Base-by-base conservation (phyloP, 2,888 invertebrate genomes). In the Flexamia atlantica region DNA sequence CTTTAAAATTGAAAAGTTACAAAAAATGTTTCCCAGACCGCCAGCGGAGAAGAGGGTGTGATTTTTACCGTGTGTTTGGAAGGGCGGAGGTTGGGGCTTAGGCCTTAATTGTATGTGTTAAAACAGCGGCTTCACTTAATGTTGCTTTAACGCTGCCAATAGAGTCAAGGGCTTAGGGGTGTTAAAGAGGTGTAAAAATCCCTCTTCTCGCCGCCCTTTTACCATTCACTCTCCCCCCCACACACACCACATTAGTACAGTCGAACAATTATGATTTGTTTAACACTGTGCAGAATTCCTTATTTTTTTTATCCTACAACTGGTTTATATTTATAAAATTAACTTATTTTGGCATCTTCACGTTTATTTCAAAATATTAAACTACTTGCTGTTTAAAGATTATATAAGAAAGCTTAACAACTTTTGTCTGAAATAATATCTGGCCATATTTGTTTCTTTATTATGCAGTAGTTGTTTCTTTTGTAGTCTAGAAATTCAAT, bases 141-240 rank as follows among this genome's bases (percentile, higher is more conserved):
- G 79, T 79, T 79, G 79, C 79, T 79, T 79, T 79, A 79, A 25
- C 53, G 36, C 79, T 32, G 57, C 79, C 79, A 79, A 79, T 79
- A 79, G 79, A 53, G 79, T 79, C 30, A 57, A 57, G 32, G 14
- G 57, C 32, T 57, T 79, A 36, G 30, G 83, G 80, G 80, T 70
- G 80, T 83, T 83, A 80, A 80, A 80, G 68, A 83, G 80, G 79
- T 83, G 83, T 83, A 83, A 83, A 83, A 83, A 83, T 50, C 68
- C 80, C 79, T 32, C 70, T 23, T n/a, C 79, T 3, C 68, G 25
- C 53, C 20, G 7, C 50, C 28, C 28, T 17, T 30, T 10, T 4
- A 10, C 57, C 25, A 20, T 60, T 12, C 36, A 9, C 28, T 32
- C 36, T 4, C 20, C 53, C 20, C 53, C 23, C 9, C 5, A 10